Evolutionary conservation across 2,797 vertebrate genomes (phyloP).

Genomic region (Amphiprion clarkii): DNA sequence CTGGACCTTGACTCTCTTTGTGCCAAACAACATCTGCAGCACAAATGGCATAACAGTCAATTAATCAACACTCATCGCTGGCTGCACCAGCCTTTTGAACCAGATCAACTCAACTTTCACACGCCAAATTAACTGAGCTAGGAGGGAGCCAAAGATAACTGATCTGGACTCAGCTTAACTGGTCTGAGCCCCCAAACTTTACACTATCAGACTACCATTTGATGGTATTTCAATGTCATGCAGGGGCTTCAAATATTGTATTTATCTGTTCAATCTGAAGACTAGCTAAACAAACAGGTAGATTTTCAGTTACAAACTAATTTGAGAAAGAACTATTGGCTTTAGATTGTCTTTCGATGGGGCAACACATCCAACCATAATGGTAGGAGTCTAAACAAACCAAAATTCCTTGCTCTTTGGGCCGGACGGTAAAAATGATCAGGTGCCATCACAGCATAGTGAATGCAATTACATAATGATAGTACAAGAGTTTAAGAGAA

Average conservation of each 20-base stretch:
- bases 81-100: slow-evolving; percentile 24
- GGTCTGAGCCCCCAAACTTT: slow-evolving; percentile 3
- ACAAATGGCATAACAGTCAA: slow-evolving; percentile 33
- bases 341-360: not conserved
- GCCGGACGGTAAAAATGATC: not conserved
- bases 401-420: not conserved
- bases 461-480: not conserved
- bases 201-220: not conserved
- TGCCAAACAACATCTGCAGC: slow-evolving; percentile 42
- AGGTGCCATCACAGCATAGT: not conserved
- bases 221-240: not conserved
- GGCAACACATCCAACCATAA: not conserved
- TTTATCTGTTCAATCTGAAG: not conserved
- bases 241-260: not conserved
- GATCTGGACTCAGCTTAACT: slow-evolving; percentile 8
- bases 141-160: slow-evolving; percentile 6
- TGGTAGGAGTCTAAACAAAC: not conserved
- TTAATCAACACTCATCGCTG: slow-evolving; percentile 34
- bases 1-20: slow-evolving; percentile 51
- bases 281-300: not conserved
- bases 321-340: not conserved
- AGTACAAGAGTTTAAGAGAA: not conserved
- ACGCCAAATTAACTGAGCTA: slow-evolving; percentile 38
- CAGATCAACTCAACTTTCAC: slow-evolving; percentile 21
- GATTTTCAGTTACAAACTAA: not conserved